Evolutionary conservation across 2,113 vertebrate genomes (phyloP), one percentile per base, ranked within the genome.

Genomic region (Myodes glareolus): DNA sequence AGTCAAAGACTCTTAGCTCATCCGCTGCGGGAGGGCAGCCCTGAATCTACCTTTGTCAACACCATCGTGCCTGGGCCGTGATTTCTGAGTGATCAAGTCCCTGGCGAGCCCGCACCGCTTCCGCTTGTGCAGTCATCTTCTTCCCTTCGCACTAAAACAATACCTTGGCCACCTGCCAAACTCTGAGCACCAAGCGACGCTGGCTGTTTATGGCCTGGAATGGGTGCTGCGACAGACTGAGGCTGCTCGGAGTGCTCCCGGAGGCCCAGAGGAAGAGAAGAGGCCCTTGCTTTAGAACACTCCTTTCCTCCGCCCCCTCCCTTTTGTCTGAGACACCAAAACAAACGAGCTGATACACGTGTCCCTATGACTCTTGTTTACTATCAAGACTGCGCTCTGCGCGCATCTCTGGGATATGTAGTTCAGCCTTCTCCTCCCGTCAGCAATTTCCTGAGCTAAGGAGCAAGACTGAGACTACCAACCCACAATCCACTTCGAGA

Each of bases 301-400:
- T 97, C 97, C 78, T 92, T 97, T 94, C 96, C 96, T 96, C 95
- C 97, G 97, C 97, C 98, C 97, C 97, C 98, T 98, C 94, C 96
- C 95, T 97, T 96, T 97, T 98, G 95, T 95, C 85, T 88, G 81
- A 95, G 96, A 96, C 94, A 97, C 96, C 98, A 98, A 98, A 98
- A 98, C 97, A 80, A 96, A 92, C 85, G 91, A 97, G 97, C 94
- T 97, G 91, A 98, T 98, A 98, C 99, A 99, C 98, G 98, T 99
- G 99, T 99, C 98, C 98, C 96, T 96, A 80, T 73, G 96, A 87
- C 96, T 97, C 97, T 98, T 99, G 99, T 99, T 99, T 99, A 99
- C 99, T 96, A 98, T 95, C 98, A 63, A 96, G 98, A 45, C 91
- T 39, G 36, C 10, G 65, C 85, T n/a, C 33, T 91, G 97, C 97